Base-by-base conservation (phyloP, 2,888 invertebrate species). In the Drosophila sordidapex region DNA sequence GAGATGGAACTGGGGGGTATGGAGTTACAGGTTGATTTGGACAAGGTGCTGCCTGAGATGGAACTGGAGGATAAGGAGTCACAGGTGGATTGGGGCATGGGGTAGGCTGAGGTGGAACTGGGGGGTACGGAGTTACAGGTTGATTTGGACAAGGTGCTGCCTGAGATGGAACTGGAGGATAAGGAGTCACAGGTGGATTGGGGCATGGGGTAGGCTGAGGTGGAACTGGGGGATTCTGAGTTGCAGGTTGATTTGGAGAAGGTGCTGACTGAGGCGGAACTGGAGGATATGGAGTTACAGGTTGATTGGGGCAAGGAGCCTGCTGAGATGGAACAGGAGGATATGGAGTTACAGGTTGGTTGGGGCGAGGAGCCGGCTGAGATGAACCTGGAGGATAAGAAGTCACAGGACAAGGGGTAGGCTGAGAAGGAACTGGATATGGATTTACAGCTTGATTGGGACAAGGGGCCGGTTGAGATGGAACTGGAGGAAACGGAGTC, bases 391-490 rank as follows among this genome's bases (percentile, higher is more conserved):
- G 25, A 15, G 56, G 66, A 49, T n/a, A 64, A 4, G 74, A 60
- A 43, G 25, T 33, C 0, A 67, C 49, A 13, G 52, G 59, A 11
- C 27, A 64, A 21, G 66, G 68, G 18, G 33, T 8, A 1, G 64
- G 56, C 6, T 53, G 56, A 2, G 58, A 7, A 31, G 51, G 27
- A 29, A 58, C 25, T 15, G 25, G 31, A 2, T 51, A 52, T 0
- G 72, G 64, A 40, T 18, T 18, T 0, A 43, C 40, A 3, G 56
- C 67, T 15, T 66, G 72, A 21, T 31, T 67, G 0, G 77, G 76
- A 11, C 56, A 67, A 3, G 73, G 71, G 0, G 7, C 1, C 0
- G 68, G 60, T 1, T 51, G 60, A 0, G 10, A 18, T 8, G 58
- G 56, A 25, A 43, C 31, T 8, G 35, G 25, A 15, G 56, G 66